Percentiles rank a stretch among this genome's conserved stretches.
Evolutionary conservation across 2,888 invertebrate genomes (phyloP).

Genomic region (Acanthoscelides obtectus): DNA sequence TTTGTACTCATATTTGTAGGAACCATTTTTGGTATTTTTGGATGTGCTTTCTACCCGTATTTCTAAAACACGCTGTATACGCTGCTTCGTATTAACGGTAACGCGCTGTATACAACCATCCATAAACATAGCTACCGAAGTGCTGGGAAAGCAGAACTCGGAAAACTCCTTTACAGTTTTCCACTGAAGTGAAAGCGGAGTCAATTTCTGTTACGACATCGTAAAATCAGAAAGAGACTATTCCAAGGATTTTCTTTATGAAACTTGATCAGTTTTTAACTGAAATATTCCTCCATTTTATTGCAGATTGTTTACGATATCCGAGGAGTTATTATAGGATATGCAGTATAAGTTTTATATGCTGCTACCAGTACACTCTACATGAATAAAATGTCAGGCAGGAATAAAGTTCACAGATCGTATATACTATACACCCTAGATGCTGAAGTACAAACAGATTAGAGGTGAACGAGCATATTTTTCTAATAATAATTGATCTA

Average conservation of each 20-base stretch:
- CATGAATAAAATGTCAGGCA: background rate
- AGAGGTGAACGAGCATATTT: too few relatives aligned
- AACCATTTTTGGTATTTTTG: too few relatives aligned
- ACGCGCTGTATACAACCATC: too few relatives aligned
- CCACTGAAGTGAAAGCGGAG: slow-evolving; percentile 19
- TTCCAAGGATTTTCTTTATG: slow-evolving; percentile 21
- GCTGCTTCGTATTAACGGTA: too few relatives aligned
- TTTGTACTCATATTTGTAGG: too few relatives aligned
- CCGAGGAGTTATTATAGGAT: background rate
- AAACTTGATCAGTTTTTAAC: slow-evolving; percentile 17
- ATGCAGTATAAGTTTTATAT: background rate
- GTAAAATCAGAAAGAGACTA: slow-evolving; percentile 20
- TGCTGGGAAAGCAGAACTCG: background rate
- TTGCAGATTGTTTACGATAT: background rate
- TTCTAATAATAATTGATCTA: too few relatives aligned
- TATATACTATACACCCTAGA: too few relatives aligned
- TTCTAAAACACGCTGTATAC: too few relatives aligned
- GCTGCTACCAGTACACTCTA: background rate
- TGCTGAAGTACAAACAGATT: too few relatives aligned
- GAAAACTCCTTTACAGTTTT: background rate
- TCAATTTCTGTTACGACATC: slow-evolving; percentile 24
- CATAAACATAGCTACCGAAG: background rate
- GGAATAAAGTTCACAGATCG: background rate
- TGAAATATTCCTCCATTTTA: slow-evolving; percentile 6
- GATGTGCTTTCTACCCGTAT: too few relatives aligned